Evolutionary conservation across 2,888 invertebrate genomes (phyloP).

Genomic region (Metellina segmentata): DNA sequence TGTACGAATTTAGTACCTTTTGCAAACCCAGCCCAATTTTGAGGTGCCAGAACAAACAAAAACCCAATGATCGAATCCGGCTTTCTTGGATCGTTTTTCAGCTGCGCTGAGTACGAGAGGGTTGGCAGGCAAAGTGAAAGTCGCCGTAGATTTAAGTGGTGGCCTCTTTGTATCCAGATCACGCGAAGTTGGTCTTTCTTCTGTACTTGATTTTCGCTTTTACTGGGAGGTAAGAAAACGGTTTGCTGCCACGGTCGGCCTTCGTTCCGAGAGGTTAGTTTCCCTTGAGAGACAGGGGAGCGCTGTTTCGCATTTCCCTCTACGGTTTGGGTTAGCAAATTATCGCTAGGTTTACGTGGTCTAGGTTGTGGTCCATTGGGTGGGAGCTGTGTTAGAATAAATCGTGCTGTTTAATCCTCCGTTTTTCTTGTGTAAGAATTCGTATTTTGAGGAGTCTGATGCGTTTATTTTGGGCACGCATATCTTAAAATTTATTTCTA

Average conservation of each 20-base stretch:
- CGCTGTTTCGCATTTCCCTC: conserved; percentile 29
- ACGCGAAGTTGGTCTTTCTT: conserved; percentile 15
- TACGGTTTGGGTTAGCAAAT: conserved; percentile 24
- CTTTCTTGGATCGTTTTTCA: conserved; percentile 14
- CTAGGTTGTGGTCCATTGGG: neutral
- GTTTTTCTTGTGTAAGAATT: too few relatives aligned
- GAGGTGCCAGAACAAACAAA: conserved; percentile 2
- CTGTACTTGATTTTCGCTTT: neutral
- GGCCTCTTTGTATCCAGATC: conserved; percentile 21
- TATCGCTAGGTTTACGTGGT: conserved; percentile 40
- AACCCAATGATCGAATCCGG: conserved; percentile 1
- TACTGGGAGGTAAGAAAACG: conserved; percentile 17
- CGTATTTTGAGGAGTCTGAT: too few relatives aligned
- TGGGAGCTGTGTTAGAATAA: neutral
- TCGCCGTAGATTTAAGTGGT: conserved; percentile 36
- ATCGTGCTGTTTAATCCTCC: too few relatives aligned
- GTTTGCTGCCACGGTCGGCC: conserved; percentile 20
- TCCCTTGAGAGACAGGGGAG: conserved; percentile 7
- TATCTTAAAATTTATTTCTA: neutral
- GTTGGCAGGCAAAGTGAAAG: conserved; percentile 27
- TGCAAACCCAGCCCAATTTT: conserved; percentile 32
- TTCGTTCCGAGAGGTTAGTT: conserved; percentile 15
- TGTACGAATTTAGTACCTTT: neutral
- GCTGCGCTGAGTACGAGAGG: conserved; percentile 8
- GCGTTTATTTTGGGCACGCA: too few relatives aligned